These are phyloP conservation scores for Alfaro cultratus DNA, from an alignment of 2,797 vertebrate genomes.

Conservation along the genomic window DNA sequence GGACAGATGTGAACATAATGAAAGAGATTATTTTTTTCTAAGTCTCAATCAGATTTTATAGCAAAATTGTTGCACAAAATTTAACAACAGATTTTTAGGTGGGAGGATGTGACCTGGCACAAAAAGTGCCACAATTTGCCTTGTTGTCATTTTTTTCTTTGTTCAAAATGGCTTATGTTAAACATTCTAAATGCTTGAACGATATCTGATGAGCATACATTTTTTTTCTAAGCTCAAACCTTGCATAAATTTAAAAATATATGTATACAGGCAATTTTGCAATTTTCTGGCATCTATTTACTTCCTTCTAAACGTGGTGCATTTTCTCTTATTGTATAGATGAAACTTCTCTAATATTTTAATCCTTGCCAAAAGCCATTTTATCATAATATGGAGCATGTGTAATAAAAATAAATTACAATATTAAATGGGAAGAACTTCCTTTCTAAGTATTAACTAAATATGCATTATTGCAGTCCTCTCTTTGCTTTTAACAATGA, in stretches of 20 bases:
- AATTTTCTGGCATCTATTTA: constrained; percentile 53
- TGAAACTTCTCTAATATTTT: constrained; percentile 55
- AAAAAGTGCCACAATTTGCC: neutral
- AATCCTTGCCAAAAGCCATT: constrained; percentile 64
- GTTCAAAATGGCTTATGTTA: neutral
- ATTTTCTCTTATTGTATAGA: constrained; percentile 60
- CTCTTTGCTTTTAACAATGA: neutral
- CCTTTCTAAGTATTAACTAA: constrained; percentile 18
- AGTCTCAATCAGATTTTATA: neutral
- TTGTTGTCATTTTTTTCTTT: neutral
- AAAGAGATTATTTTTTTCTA: neutral
- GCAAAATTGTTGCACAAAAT: neutral
- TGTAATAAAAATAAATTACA: constrained; percentile 49
- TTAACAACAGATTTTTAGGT: neutral
- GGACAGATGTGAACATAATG: neutral
- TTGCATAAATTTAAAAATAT: neutral
- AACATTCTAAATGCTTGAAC: neutral
- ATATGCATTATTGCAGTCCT: constrained; percentile 29
- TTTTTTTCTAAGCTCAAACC: neutral
- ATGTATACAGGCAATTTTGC: neutral
- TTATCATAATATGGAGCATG: constrained; percentile 50
- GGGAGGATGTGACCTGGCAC: neutral
- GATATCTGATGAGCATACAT: neutral
- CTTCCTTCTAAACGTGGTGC: constrained; percentile 43
- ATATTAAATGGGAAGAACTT: constrained; percentile 53